Evolutionary conservation across 2,888 invertebrate species (phyloP).

Genomic region (Caenorhabditis auriculariae): DNA sequence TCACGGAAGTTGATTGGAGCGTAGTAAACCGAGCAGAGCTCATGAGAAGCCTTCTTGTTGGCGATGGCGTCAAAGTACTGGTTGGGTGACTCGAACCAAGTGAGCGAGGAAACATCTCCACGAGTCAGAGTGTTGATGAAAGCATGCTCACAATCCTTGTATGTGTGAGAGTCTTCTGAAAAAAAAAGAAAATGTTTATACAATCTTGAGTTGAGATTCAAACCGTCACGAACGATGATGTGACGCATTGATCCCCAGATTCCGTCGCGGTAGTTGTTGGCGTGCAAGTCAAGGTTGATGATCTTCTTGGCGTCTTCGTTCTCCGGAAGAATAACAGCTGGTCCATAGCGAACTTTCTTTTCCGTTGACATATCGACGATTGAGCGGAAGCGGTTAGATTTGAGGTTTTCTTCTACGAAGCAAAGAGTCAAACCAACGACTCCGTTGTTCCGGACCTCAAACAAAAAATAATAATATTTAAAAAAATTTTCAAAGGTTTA

Average conservation of each 20-base stretch:
- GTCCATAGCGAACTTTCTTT: constrained; percentile 45
- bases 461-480: too few relatives aligned
- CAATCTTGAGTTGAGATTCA: not conserved
- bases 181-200: not conserved
- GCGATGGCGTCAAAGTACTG: constrained; percentile 69
- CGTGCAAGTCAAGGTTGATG: constrained; percentile 75
- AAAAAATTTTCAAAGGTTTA: constrained; percentile 9
- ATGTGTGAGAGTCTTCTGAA: constrained; percentile 53
- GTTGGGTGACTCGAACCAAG: constrained; percentile 87
- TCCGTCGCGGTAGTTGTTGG: constrained; percentile 80
- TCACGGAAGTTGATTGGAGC: constrained; percentile 86
- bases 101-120: constrained; percentile 88
- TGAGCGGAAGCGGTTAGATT: constrained; percentile 61
- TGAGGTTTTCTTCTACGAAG: constrained; percentile 67
- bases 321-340: constrained; percentile 42
- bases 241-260: constrained; percentile 87
- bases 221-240: constrained; percentile 71
- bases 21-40: constrained; percentile 62
- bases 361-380: constrained; percentile 59
- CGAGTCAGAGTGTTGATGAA: constrained; percentile 88
- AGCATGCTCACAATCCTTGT: constrained; percentile 78
- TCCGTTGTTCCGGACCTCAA: constrained; percentile 75
- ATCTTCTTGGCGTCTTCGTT: constrained; percentile 55
- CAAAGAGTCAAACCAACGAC: constrained; percentile 87
- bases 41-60: constrained; percentile 39